Evolutionary conservation across 2,797 vertebrate genomes (phyloP), one percentile per base, ranked within the genome.

Genomic region (Cuculus canorus): DNA sequence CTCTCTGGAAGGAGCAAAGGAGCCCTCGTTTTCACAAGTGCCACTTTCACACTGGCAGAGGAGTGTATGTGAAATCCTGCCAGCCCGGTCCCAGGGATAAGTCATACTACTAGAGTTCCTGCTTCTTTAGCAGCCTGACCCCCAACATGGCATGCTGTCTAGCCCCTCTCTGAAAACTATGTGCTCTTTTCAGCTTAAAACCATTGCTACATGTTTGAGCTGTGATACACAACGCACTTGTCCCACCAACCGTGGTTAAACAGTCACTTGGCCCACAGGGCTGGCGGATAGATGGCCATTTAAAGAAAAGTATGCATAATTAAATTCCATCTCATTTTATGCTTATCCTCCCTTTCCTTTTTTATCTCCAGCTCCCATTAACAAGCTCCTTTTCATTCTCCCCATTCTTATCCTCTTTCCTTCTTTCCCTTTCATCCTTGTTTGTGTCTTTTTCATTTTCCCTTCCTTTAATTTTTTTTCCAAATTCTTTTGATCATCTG

Each of bases 381-480:
- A 83, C 57, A 92, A 61, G 60, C 63, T 96, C 52, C 50, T 96
- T 95, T 89, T 93, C 86, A 91, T 93, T 95, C 72, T 92, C 78
- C 81, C 52, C 43, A 70, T 94, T 87, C 93, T 93, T 86, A 91
- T 95, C 83, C 93, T 84, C 95, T 96, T 92, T 53, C 80, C 65
- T 94, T 95, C 89, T 79, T 96, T 77, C 68, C 41, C 72, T 97
- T 96, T 97, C 90, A 94, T 96, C 84, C 90, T 95, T 96, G 73
- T 96, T 97, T 96, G 92, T 94, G 73, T 91, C 83, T 96, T 87
- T 95, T 96, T 96, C 95, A 94, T 66, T 90, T 93, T 90, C 85
- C 43, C 37, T 91, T 91, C 79, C 73, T 96, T 96, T 61, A 91
- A 57, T 91, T 76, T 90, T 93, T 93, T 93, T 94, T 91, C 86